Evolutionary conservation across 2,888 invertebrate genomes (phyloP).

Genomic region (Apodemia hepburni): DNA sequence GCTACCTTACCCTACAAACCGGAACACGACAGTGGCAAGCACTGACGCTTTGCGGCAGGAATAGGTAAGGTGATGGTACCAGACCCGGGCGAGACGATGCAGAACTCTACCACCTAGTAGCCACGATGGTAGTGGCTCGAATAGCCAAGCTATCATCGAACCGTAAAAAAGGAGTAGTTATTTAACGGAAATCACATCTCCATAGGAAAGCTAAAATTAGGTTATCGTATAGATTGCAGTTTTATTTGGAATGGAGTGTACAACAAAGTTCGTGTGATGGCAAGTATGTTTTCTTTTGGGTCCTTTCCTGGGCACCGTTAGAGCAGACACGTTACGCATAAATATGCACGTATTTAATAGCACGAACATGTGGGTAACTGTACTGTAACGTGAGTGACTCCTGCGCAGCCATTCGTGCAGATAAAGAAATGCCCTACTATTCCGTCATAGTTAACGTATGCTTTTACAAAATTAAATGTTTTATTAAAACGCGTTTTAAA

Average conservation of each 20-base stretch:
- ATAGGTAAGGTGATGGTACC: too few relatives aligned
- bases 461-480: constrained; percentile 1
- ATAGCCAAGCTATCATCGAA: too few relatives aligned
- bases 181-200: background rate
- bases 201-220: background rate
- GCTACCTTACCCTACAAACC: too few relatives aligned
- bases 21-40: too few relatives aligned
- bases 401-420: constrained; percentile 38
- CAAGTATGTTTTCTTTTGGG: constrained; percentile 44
- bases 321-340: constrained; percentile 68
- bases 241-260: constrained; percentile 1
- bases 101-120: too few relatives aligned
- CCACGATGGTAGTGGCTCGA: too few relatives aligned
- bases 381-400: constrained; percentile 53
- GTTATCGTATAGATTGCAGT: background rate
- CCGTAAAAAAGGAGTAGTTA: background rate
- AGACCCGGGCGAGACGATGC: too few relatives aligned
- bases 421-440: constrained; percentile 31
- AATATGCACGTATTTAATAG: constrained; percentile 71
- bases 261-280: background rate
- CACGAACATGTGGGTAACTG: constrained; percentile 70
- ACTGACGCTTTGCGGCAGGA: too few relatives aligned
- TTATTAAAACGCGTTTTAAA: background rate
- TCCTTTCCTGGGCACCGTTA: constrained; percentile 69
- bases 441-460: constrained; percentile 15